Conservation (phyloP, 2,888 invertebrate genomes). For the Nymphalis c-album region DNA sequence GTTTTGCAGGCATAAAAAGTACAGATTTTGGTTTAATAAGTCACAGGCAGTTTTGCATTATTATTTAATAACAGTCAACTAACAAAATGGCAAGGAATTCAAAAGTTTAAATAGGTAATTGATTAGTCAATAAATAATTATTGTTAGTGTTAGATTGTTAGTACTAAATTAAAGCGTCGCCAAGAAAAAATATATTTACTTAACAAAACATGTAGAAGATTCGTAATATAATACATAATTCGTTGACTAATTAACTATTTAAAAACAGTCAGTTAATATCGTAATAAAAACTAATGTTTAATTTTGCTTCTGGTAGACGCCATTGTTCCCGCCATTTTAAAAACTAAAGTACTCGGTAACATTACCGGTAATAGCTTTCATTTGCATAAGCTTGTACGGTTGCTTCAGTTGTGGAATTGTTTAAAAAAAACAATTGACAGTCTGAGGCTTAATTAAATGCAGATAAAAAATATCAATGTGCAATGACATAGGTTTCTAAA, state of each 20-base stretch:
- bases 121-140: too few species aligned
- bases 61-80: too few species aligned
- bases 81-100: too few species aligned
- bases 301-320: neutral
- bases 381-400: neutral
- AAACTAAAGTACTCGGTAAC: conserved; percentile 15
- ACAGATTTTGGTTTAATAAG: too few species aligned
- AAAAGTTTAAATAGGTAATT: too few species aligned
- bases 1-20: too few species aligned
- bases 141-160: too few species aligned
- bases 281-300: conserved; percentile 10
- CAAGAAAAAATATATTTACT: too few species aligned
- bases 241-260: too few species aligned
- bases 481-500: neutral
- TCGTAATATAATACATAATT: too few species aligned
- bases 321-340: conserved; percentile 13
- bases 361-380: conserved; percentile 1
- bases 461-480: neutral
- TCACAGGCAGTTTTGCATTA: neutral
- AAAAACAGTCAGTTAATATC: neutral
- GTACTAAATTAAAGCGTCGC: too few species aligned
- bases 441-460: neutral
- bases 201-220: too few species aligned
- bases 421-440: neutral
- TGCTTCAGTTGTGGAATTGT: neutral